phyloP scores from a whole-genome alignment of 2,113 vertebrate genomes.

The Prinia subflava region DNA sequence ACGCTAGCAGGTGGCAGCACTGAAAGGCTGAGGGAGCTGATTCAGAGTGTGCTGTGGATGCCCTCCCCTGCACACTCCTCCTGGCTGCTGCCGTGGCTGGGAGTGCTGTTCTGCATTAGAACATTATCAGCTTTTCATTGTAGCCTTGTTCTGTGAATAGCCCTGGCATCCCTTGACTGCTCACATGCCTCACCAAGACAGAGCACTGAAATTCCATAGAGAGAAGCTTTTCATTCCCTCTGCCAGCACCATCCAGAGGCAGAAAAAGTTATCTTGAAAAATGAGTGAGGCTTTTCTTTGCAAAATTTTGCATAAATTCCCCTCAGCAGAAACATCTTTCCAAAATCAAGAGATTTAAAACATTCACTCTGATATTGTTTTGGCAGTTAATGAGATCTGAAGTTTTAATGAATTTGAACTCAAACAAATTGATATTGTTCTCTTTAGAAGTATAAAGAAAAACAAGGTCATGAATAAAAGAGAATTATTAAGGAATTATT shows the following conservation, averaged over 20 bases:
- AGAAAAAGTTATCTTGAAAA: neutral
- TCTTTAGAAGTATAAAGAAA: neutral
- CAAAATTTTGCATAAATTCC: neutral
- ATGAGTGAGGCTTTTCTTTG: neutral
- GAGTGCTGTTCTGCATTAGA: neutral
- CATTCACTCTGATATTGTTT: neutral
- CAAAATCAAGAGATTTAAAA: neutral
- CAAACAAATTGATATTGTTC: neutral
- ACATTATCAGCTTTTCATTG: neutral
- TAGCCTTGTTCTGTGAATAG: neutral
- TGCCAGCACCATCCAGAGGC: slow-evolving; percentile 16
- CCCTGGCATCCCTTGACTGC: neutral
- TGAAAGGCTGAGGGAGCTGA: neutral
- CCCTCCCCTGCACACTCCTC: neutral
- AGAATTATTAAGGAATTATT: neutral
- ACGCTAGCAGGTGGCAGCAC: too few relatives aligned
- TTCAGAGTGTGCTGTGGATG: neutral
- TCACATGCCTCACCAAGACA: neutral
- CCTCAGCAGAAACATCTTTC: neutral
- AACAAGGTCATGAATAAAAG: neutral
- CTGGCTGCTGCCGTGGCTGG: neutral
- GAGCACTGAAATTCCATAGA: neutral
- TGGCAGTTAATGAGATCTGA: neutral
- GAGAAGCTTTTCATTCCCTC: neutral
- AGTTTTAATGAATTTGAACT: neutral